Evolutionary conservation across 2,797 vertebrate genomes (phyloP).

Genomic region (Macropodus opercularis): DNA sequence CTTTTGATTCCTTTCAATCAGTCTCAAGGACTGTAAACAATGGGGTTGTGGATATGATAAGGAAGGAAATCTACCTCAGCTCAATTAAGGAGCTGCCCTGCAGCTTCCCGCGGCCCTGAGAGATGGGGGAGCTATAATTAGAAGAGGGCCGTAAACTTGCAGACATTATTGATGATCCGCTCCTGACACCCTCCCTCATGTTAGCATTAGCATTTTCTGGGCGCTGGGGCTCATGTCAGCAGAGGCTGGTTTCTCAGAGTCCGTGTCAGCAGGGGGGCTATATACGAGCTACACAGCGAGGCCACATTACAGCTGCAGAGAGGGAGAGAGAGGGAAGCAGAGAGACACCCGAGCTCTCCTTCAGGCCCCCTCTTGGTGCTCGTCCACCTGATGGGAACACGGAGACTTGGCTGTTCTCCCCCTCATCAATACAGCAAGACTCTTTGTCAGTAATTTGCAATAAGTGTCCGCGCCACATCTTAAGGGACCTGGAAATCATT

Average conservation of each 20-base stretch:
- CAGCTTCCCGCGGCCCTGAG: constrained; percentile 67
- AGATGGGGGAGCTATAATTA: constrained; percentile 78
- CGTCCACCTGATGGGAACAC: constrained; percentile 91
- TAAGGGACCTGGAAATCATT: constrained; percentile 95
- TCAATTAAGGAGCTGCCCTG: constrained; percentile 74
- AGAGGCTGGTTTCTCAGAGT: constrained; percentile 71
- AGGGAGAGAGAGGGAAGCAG: constrained; percentile 32
- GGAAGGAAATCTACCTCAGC: constrained; percentile 64
- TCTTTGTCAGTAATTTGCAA: constrained; percentile 99
- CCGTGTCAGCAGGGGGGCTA: constrained; percentile 62
- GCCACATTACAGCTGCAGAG: constrained; percentile 61
- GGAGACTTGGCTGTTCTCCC: constrained; percentile 85
- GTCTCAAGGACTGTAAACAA: constrained; percentile 81
- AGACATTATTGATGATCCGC: constrained; percentile 87
- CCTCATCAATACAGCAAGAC: constrained; percentile 93
- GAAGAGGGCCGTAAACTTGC: constrained; percentile 79
- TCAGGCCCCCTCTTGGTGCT: constrained; percentile 81
- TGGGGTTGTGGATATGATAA: constrained; percentile 48
- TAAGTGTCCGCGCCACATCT: constrained; percentile 94
- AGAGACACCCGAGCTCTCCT: constrained; percentile 48
- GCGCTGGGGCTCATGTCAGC: constrained; percentile 65
- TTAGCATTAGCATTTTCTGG: constrained; percentile 78
- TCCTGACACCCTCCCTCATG: constrained; percentile 69
- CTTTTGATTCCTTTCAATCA: constrained; percentile 77
- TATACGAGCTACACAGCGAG: constrained; percentile 50